Conservation (phyloP, 2,113 vertebrate genomes). For the Nesospiza acunhae region DNA sequence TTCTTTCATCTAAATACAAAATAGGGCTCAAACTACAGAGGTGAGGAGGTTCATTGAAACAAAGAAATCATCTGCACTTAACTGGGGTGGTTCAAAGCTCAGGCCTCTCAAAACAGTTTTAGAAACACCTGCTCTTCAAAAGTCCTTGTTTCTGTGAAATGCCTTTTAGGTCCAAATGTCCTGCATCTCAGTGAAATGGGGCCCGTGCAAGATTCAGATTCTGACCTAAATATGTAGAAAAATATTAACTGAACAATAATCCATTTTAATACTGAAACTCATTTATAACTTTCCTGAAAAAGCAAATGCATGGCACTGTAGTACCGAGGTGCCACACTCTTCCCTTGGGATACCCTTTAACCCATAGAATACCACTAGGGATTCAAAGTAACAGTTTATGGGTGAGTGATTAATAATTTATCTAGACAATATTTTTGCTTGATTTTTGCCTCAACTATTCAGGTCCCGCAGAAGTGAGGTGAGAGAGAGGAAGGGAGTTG, state of each 20-base stretch:
- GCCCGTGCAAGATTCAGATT: not conserved
- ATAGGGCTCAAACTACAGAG: conserved; percentile 2
- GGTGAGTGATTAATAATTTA: not conserved
- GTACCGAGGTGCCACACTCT: not conserved
- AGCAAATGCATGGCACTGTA: not conserved
- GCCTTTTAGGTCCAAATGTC: not conserved
- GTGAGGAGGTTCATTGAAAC: conserved; percentile 11
- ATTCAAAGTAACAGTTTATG: not conserved
- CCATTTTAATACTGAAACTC: not conserved
- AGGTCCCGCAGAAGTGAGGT: not conserved
- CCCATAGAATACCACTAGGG: not conserved
- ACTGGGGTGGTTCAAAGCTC: not conserved
- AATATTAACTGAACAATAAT: not conserved
- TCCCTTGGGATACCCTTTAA: not conserved
- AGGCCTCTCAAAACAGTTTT: not conserved
- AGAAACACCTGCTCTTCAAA: not conserved
- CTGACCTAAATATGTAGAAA: not conserved
- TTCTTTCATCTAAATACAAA: conserved; percentile 20
- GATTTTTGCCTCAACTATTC: not conserved
- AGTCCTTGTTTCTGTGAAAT: not conserved
- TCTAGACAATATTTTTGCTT: not conserved
- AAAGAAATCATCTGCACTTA: conserved; percentile 41
- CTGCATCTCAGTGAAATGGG: not conserved
- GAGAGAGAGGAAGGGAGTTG: not conserved
- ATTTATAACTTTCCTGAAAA: not conserved